Evolutionary conservation across 53 echinoderm and acorn worm genomes (phyloP).

Genomic region (Glandiceps talaboti): DNA sequence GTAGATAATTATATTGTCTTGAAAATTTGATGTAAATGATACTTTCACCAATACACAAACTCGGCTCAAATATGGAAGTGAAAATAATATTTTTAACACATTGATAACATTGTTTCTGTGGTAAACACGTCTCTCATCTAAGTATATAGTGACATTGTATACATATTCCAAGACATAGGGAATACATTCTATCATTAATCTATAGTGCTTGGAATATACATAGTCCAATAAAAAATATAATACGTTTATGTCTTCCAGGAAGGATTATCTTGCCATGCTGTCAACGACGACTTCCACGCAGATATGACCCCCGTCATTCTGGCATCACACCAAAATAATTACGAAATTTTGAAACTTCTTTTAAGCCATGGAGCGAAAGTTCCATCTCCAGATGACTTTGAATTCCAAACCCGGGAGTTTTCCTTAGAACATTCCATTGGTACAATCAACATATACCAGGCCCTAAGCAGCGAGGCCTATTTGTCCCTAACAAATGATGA

Average conservation of each 20-base stretch:
- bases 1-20: no score
- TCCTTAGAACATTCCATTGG: conserved; percentile 95
- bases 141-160: no score
- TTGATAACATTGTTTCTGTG: no score
- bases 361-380: conserved; percentile 90
- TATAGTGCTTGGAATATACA: no score
- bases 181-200: no score
- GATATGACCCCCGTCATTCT: conserved; percentile 97
- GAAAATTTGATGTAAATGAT: no score
- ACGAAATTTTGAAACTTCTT: conserved; percentile 90
- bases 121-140: no score
- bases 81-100: no score
- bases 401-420: conserved; percentile 81
- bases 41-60: no score
- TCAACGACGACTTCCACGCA: conserved; percentile 95
- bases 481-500: conserved; percentile 92
- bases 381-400: conserved; percentile 83
- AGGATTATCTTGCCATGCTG: conserved; percentile 79
- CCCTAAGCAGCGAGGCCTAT: conserved; percentile 86
- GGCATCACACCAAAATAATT: conserved; percentile 97
- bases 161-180: no score
- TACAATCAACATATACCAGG: conserved; percentile 89
- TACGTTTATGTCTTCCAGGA: conserved; percentile 69
- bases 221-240: no score
- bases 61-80: no score